phyloP scores from a whole-genome alignment of 2,113 vertebrate species.

The Gambusia affinis region DNA sequence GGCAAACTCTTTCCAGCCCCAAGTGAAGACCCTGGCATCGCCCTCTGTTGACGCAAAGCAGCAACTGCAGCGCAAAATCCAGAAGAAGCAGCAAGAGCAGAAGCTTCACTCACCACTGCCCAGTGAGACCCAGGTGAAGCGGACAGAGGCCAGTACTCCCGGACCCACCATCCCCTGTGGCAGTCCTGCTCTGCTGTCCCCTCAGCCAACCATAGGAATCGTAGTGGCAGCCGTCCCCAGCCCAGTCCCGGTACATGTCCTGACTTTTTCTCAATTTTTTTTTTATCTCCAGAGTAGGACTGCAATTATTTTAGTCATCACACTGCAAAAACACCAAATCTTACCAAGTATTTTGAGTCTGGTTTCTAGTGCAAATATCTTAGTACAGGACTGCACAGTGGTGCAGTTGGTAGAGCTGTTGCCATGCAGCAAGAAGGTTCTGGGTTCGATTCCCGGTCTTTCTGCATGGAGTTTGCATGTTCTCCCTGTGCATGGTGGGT shows the following conservation, averaged over 20 bases:
- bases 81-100: conserved; percentile 99
- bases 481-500: no score
- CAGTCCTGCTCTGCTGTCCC: conserved; percentile 94
- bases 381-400: no score
- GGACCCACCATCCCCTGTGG: conserved; percentile 88
- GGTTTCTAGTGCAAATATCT: no score
- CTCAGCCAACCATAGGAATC: conserved; percentile 97
- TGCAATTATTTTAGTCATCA: no score
- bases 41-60: conserved; percentile 96
- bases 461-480: no score
- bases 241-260: conserved; percentile 89
- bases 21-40: conserved; percentile 95
- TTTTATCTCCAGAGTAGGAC: no score
- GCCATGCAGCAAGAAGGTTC: no score
- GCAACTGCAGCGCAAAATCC: conserved; percentile 98
- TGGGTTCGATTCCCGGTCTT: no score
- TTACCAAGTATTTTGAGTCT: no score
- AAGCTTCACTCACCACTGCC: conserved; percentile 95
- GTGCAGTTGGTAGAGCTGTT: no score
- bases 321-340: no score
- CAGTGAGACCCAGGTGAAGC: conserved; percentile 87
- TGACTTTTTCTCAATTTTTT: neutral
- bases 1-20: conserved; percentile 95
- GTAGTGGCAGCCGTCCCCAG: conserved; percentile 95
- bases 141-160: conserved; percentile 82